Conservation (phyloP, 2,113 vertebrate genomes). For the Taurulus bubalis region DNA sequence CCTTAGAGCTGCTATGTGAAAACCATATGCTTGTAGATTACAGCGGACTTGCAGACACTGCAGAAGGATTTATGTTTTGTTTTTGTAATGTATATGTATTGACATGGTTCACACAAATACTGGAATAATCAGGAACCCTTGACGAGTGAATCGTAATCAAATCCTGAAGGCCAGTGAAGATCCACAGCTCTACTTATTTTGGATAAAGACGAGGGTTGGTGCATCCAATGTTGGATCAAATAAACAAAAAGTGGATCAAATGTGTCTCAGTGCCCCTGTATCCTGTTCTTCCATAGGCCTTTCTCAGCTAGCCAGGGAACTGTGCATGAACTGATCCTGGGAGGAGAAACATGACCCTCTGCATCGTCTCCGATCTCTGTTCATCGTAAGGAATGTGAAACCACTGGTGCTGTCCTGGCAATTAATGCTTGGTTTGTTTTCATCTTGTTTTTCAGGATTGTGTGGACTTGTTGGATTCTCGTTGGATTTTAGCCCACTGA, state of each 20-base stretch:
- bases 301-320: slow-evolving; percentile 14
- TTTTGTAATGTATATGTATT: not conserved
- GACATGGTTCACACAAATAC: not conserved
- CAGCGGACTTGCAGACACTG: not conserved
- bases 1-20: not conserved
- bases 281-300: not conserved
- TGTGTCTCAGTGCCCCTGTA: not conserved
- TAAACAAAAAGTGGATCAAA: slow-evolving; percentile 1
- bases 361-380: slow-evolving; percentile 13
- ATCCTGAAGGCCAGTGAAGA: not conserved
- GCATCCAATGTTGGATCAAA: not conserved
- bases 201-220: not conserved
- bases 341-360: slow-evolving; percentile 39
- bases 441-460: slow-evolving; percentile 85
- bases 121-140: not conserved
- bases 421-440: slow-evolving; percentile 67
- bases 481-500: slow-evolving; percentile 88
- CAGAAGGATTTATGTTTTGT: not conserved
- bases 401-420: slow-evolving; percentile 28
- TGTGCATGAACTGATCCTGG: slow-evolving; percentile 24
- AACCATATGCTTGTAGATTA: not conserved
- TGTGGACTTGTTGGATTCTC: slow-evolving; percentile 74
- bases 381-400: slow-evolving; percentile 56
- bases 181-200: slow-evolving; percentile 2
- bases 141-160: not conserved